Percentiles rank a stretch among this genome's conserved stretches.
Conservation (phyloP, 2,113 vertebrate species). For the Coptodon bakossiorum region DNA sequence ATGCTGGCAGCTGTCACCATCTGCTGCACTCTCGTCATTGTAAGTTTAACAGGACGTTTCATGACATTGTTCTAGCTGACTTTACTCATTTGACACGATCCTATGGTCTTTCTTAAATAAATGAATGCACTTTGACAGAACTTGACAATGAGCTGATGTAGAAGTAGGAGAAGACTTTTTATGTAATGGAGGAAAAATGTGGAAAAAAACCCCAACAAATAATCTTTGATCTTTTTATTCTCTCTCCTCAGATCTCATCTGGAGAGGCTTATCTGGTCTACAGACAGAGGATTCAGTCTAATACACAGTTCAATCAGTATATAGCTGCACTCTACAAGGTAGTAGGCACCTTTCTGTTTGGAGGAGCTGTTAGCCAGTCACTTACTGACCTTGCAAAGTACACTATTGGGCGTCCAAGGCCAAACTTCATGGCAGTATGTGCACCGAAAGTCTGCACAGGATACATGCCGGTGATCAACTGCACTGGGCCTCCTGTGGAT, state of each 20-base stretch:
- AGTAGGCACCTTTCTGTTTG: conserved; percentile 83
- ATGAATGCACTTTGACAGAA: accelerated
- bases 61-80: accelerated
- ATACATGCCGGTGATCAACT: conserved; percentile 73
- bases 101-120: background rate
- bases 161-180: background rate
- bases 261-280: conserved; percentile 92
- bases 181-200: background rate
- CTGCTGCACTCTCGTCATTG: conserved; percentile 81
- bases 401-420: conserved; percentile 86
- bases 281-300: conserved; percentile 83
- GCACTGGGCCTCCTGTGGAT: conserved; percentile 71
- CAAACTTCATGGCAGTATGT: conserved; percentile 90
- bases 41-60: conserved; percentile 59
- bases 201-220: accelerated
- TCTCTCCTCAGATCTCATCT: conserved; percentile 69
- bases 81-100: background rate
- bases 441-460: conserved; percentile 79
- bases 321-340: conserved; percentile 87
- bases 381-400: conserved; percentile 93
- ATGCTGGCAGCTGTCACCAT: conserved; percentile 89
- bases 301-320: conserved; percentile 88
- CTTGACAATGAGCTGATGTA: accelerated
- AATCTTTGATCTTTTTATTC: background rate
- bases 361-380: conserved; percentile 80